Conservation (phyloP, 2,888 invertebrate genomes). For the Scaptodrosophila latifasciaeformis region DNA sequence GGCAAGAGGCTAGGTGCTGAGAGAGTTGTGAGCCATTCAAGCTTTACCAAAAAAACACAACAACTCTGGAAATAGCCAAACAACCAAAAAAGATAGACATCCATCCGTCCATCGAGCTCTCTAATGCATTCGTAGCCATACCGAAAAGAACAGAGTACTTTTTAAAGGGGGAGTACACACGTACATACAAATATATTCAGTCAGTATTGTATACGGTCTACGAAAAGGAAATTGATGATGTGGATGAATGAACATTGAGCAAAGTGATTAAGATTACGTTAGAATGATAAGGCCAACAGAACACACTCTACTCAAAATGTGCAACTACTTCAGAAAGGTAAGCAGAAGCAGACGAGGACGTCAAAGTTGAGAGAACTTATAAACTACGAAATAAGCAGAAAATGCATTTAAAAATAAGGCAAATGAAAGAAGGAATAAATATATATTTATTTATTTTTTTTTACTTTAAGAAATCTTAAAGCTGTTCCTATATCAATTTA, state of each 20-base stretch:
- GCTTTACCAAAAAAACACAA: too few species aligned
- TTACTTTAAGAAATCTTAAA: too few species aligned
- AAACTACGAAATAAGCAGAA: too few species aligned
- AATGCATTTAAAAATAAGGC: too few species aligned
- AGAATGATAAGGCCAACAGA: conserved; percentile 54
- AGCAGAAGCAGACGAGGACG: conserved; percentile 9
- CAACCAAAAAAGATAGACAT: conserved; percentile 13
- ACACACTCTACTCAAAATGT: conserved; percentile 9
- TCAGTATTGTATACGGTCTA: conserved; percentile 4
- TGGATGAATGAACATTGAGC: conserved; percentile 73
- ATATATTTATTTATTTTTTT: too few species aligned
- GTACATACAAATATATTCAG: too few species aligned
- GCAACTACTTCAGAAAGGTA: not conserved
- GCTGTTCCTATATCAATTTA: too few species aligned
- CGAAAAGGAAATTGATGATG: conserved; percentile 72
- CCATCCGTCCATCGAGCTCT: conserved; percentile 3
- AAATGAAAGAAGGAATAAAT: too few species aligned
- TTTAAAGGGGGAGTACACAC: too few species aligned
- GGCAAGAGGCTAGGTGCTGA: too few species aligned
- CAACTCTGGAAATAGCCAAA: conserved; percentile 14
- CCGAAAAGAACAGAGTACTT: too few species aligned
- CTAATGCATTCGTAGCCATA: conserved; percentile 45
- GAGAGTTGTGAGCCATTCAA: too few species aligned
- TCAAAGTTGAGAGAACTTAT: not conserved
- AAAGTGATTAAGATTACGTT: conserved; percentile 73